Base-by-base conservation (phyloP, 2,113 vertebrate species). In the Stomatorhinus ivindoensis region DNA sequence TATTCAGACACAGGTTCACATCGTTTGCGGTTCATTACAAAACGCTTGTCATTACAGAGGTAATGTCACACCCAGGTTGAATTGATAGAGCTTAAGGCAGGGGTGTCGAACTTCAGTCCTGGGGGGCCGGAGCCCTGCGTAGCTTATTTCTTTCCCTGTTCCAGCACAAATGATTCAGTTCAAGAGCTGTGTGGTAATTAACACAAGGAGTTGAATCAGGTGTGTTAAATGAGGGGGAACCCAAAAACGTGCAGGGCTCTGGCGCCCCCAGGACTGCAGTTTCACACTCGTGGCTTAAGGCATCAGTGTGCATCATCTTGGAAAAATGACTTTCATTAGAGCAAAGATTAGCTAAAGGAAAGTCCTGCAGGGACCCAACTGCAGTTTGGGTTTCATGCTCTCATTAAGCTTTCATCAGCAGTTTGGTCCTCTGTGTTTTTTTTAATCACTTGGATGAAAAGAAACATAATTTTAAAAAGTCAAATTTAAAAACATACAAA, bases 1-100 rank as follows among this genome's bases (percentile, higher is more conserved):
- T 89, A 89, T 89, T 89, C 48, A 89, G 73, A 89, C 73, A 89
- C 50, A 83, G 88, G 73, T 27, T 17, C 42, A 88, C 21, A n/a
- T 44, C 2, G 2, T 88, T 48, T 50, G 47, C 1, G 5, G 50
- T 86, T 87, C 24, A 53, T 55, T 58, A 51, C 48, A 80, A 80
- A 80, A 19, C 15, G 55, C 17, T 48, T 13, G 35, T 39, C 46
- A 88, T 88, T 88, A 47, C 47, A 87, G 48, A 42, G 24, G 55
- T 46, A 69, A 88, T 27, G 61, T 10, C n/a, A 69, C 13, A 69
- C 27, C 3, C 61, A 69, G 61, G 4, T 1, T 31, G n/a, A 65
- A 65, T 31, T 11, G 61, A 65, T 31, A 3, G 3, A 11, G 61
- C n/a, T 69, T 69, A 31, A 80, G 31, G 73, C 73, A 73, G 53